Evolutionary conservation across 2,888 invertebrate species (phyloP), one percentile per base, ranked within the genome.

Genomic region (Drosophila seclusa): DNA sequence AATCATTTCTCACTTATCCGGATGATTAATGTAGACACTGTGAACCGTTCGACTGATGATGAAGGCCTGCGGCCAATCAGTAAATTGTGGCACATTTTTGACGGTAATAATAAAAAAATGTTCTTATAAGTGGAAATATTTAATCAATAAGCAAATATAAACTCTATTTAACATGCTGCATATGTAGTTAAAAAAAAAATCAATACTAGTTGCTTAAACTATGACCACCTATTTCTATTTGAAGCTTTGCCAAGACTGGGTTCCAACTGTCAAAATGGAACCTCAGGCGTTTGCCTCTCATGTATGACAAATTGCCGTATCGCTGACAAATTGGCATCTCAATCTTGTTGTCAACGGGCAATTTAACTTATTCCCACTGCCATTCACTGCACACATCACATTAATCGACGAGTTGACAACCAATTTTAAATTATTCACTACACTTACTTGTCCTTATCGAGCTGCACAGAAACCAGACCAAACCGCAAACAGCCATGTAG

Each of bases 381-480:
- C 63, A 58, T 48, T 65, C 29, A 29, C 31, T 77, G 62, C 61
- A 69, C 62, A 69, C 63, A 73, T 66, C 48, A 66, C 48, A 64
- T 72, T 76, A 45, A 65, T 64, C 76, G 66, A 59, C 53, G 49
- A 78, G 73, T 71, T 82, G 86, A 80, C 84, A 83, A 68, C 38
- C 61, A 73, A 76, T 76, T 80, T 82, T 62, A 70, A 76, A 82
- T 79, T 82, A 84, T 86, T 82, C 78, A 76, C 84, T 53, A 66
- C 80, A 75, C 67, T 73, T 67, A 45, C 62, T 67, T 50, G 53
- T 54, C 34, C 55, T 68, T 73, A 76, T 79, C 73, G 36, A 34
- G 52, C 52, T 48, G 62, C 42, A 40, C 62, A 65, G 40, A 27
- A 45, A 63, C 58, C 45, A 36, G 21, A 13, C 21, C 13, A 24